Conservation (phyloP, 1,140 invertebrate species). For the Heliconius melpomene region DNA sequence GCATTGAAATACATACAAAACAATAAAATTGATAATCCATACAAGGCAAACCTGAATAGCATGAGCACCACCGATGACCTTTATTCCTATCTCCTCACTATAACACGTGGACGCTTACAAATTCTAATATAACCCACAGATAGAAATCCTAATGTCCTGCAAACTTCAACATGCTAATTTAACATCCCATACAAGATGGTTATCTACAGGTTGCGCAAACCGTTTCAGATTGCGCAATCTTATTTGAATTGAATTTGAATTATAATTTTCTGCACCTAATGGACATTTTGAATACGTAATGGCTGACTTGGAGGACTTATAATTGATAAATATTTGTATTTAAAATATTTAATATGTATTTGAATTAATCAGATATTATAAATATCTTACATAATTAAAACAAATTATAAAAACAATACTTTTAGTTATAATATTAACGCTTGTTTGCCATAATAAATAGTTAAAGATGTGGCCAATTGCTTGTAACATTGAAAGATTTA, state of each 20-base stretch:
- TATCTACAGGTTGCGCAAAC: constrained; percentile 40
- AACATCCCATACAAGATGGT: constrained; percentile 41
- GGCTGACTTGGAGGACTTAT: background rate
- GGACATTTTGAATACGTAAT: constrained; percentile 8
- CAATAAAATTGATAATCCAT: background rate
- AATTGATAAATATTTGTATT: background rate
- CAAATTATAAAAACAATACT: no score
- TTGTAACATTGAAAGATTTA: no score
- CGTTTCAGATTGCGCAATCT: constrained; percentile 30
- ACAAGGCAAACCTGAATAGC: background rate
- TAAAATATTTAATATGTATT: background rate
- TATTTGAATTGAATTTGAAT: constrained; percentile 34
- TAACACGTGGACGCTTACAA: constrained; percentile 9
- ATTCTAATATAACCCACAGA: constrained; percentile 13
- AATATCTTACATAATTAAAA: background rate
- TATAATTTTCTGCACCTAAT: constrained; percentile 30
- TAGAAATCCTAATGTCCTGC: constrained; percentile 25
- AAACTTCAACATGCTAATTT: constrained; percentile 39
- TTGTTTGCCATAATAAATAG: no score
- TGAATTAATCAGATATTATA: background rate
- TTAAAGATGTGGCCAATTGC: no score
- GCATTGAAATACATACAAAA: background rate
- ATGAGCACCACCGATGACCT: background rate
- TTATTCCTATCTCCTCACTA: background rate
- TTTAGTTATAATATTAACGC: no score